Evolutionary conservation across 92 coral and sea anemone genomes (phyloP).

Genomic region (Phenganax stokvisi): DNA sequence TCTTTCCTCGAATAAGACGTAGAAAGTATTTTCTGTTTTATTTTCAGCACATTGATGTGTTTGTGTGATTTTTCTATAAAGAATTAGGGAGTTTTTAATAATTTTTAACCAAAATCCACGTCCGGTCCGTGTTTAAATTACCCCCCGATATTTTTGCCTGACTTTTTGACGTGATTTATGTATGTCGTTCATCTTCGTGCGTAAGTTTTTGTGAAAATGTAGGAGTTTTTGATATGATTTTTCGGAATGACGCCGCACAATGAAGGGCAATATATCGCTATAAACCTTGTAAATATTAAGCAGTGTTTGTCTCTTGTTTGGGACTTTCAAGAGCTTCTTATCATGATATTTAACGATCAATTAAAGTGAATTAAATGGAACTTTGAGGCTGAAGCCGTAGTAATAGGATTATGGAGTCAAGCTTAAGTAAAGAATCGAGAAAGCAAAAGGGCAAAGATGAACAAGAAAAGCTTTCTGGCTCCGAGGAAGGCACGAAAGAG

Average conservation of each 20-base stretch:
- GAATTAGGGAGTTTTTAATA: no score
- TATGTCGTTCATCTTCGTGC: not conserved
- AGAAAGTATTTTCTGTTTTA: no score
- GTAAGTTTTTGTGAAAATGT: not conserved
- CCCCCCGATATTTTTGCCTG: not conserved
- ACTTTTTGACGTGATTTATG: not conserved
- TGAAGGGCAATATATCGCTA: not conserved
- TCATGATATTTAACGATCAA: not conserved
- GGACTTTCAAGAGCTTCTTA: not conserved
- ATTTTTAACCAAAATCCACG: no score
- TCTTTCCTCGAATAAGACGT: no score
- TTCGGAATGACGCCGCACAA: not conserved
- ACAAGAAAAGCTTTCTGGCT: not conserved
- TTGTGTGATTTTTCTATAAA: no score
- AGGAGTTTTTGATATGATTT: not conserved
- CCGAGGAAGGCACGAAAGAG: slow-evolving; percentile 38
- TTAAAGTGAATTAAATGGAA: not conserved
- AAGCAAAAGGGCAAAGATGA: not conserved
- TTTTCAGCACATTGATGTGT: no score
- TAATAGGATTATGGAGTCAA: slow-evolving; percentile 6
- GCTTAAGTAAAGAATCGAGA: slow-evolving; percentile 15
- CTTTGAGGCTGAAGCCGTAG: not conserved
- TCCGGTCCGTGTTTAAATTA: no score
- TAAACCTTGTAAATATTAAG: not conserved
- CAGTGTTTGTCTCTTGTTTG: not conserved